phyloP scores from a whole-genome alignment of 2,113 vertebrate species.

The Indicator indicator region DNA sequence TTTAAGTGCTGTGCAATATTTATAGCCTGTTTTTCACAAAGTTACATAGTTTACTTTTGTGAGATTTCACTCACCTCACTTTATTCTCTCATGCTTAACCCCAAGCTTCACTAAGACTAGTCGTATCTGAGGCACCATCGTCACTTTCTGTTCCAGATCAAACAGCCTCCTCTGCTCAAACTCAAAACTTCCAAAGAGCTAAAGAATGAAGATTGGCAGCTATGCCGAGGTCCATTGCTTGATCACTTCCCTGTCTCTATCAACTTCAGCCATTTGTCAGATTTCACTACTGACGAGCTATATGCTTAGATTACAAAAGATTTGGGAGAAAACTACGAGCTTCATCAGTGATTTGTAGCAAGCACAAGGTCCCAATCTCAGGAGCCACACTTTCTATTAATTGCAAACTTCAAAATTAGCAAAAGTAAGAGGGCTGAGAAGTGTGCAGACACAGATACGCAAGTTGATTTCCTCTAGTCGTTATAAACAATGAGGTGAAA shows the following conservation, averaged over 20 bases:
- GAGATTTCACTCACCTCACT: neutral
- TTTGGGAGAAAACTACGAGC: neutral
- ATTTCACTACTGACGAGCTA: neutral
- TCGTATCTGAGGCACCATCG: neutral
- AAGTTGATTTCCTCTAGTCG: neutral
- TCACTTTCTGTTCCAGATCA: neutral
- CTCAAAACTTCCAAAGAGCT: neutral
- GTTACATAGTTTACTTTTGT: neutral
- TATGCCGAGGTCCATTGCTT: neutral
- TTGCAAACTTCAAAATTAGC: neutral
- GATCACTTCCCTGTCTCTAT: neutral
- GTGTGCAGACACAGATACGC: neutral
- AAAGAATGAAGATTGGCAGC: neutral
- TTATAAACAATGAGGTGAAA: neutral
- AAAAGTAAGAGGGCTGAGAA: neutral
- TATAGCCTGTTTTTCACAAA: neutral
- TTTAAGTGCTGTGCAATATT: neutral
- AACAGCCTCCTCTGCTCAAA: neutral
- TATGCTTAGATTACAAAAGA: neutral
- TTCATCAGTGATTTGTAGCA: accelerated
- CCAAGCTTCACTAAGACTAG: neutral
- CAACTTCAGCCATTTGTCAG: neutral
- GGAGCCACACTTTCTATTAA: neutral
- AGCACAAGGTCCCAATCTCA: neutral
- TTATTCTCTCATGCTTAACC: neutral